phyloP scores from a whole-genome alignment of 2,113 vertebrate genomes.

The Girardinichthys multiradiatus region DNA sequence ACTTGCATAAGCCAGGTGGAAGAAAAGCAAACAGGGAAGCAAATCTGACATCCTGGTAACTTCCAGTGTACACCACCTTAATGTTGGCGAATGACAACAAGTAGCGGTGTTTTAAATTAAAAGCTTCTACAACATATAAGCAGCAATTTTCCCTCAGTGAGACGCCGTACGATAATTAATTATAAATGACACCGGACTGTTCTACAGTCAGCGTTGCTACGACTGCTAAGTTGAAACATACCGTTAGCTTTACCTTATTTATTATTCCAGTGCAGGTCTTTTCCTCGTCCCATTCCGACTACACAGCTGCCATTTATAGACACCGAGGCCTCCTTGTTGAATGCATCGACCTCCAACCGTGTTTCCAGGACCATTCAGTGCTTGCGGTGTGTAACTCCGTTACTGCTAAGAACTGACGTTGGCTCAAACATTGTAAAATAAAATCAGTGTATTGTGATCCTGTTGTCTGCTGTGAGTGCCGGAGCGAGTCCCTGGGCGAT shows the following conservation, averaged over 20 bases:
- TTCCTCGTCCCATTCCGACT: constrained; percentile 10
- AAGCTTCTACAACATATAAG: no score
- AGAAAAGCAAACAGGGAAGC: constrained; percentile 30
- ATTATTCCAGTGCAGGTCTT: constrained; percentile 55
- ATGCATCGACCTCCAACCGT: not conserved
- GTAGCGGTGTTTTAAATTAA: not conserved
- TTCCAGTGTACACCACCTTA: not conserved
- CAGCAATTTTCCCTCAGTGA: not conserved
- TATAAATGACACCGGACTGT: constrained; percentile 26
- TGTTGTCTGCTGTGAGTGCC: constrained; percentile 54
- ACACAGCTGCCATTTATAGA: constrained; percentile 8
- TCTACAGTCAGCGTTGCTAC: constrained; percentile 53
- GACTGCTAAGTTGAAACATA: constrained; percentile 44
- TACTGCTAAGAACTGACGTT: constrained; percentile 25
- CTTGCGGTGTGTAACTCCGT: constrained; percentile 15
- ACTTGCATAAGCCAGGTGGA: constrained; percentile 53
- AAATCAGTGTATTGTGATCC: constrained; percentile 54
- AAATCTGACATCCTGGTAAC: constrained; percentile 13
- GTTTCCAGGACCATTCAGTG: not conserved
- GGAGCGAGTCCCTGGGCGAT: constrained; percentile 68
- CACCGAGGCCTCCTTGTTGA: not conserved
- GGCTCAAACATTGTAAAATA: constrained; percentile 20
- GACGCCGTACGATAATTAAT: not conserved
- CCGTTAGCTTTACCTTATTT: constrained; percentile 63
- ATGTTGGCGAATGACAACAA: not conserved